Conservation (phyloP, 2,113 vertebrate genomes). For the Leucoraja erinaceus region DNA sequence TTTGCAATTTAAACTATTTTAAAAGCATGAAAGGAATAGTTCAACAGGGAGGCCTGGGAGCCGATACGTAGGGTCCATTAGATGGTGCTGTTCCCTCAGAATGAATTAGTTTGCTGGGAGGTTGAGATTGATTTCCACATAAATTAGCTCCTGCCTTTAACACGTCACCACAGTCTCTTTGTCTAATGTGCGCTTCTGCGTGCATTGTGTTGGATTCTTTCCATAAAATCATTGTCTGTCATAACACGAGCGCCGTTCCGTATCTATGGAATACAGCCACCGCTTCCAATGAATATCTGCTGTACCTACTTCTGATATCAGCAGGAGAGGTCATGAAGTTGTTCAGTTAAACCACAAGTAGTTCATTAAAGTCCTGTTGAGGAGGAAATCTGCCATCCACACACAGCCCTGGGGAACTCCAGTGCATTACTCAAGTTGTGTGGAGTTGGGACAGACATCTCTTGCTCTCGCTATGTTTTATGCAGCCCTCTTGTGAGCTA, state of each 20-base stretch:
- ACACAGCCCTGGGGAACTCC: not conserved
- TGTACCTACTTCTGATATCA: not conserved
- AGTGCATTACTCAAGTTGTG: not conserved
- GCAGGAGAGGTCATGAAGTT: not conserved
- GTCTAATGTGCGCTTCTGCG: not conserved
- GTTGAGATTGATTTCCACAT: not conserved
- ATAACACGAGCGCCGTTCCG: not conserved
- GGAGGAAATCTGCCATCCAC: not conserved
- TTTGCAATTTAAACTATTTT: not conserved
- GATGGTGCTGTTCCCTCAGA: conserved; percentile 32
- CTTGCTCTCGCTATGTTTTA: not conserved
- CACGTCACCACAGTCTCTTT: not conserved
- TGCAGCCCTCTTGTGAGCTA: not conserved
- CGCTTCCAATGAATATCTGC: not conserved
- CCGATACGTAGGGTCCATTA: not conserved
- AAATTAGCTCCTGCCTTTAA: not conserved
- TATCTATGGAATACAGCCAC: not conserved
- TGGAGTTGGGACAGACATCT: not conserved
- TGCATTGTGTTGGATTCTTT: not conserved
- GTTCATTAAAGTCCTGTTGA: not conserved
- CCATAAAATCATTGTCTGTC: not conserved
- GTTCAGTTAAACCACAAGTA: not conserved
- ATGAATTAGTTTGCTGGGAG: not conserved
- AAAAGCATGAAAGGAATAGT: not conserved
- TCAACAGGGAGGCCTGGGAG: not conserved